Percentiles rank a stretch among this genome's conserved stretches.
These are phyloP conservation scores for Pangasius sanitwongsei DNA, from an alignment of 2,797 vertebrate species.

Conservation along the genomic window DNA sequence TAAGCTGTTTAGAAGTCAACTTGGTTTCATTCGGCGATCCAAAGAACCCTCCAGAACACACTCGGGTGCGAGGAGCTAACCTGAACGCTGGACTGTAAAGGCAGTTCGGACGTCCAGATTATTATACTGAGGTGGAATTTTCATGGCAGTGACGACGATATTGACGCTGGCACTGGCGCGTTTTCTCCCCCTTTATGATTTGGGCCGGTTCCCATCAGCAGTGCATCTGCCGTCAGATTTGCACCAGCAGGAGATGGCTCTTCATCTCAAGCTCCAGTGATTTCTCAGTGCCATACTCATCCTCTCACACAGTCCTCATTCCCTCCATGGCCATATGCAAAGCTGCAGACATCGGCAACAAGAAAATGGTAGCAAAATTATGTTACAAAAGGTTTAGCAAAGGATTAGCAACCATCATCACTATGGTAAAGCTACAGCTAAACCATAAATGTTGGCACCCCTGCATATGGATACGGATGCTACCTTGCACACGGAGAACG, in stretches of 20 bases:
- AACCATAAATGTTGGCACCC: background rate
- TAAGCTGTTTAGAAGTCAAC: background rate
- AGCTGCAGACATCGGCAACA: background rate
- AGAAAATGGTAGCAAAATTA: background rate
- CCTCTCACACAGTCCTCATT: slow-evolving; percentile 32
- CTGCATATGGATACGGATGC: slow-evolving; percentile 60
- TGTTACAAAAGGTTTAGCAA: background rate
- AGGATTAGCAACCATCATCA: background rate
- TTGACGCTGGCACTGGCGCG: background rate
- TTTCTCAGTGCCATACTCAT: slow-evolving; percentile 49
- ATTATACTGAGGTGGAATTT: background rate
- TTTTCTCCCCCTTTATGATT: slow-evolving; percentile 59
- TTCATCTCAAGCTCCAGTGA: slow-evolving; percentile 57
- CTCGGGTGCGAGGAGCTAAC: background rate
- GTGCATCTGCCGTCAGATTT: slow-evolving; percentile 62
- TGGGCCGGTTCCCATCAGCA: slow-evolving; percentile 67
- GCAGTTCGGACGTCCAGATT: background rate
- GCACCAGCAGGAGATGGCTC: slow-evolving; percentile 66
- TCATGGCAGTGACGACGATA: slow-evolving; percentile 15
- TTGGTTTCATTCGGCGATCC: background rate
- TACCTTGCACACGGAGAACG: slow-evolving; percentile 50
- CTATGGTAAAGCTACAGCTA: background rate
- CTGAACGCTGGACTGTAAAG: background rate
- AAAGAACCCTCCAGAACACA: slow-evolving; percentile 28
- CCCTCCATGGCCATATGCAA: background rate